Evolutionary conservation across 2,113 vertebrate genomes (phyloP), one percentile per base, ranked within the genome.

Genomic region (Coryphaenoides rupestris): DNA sequence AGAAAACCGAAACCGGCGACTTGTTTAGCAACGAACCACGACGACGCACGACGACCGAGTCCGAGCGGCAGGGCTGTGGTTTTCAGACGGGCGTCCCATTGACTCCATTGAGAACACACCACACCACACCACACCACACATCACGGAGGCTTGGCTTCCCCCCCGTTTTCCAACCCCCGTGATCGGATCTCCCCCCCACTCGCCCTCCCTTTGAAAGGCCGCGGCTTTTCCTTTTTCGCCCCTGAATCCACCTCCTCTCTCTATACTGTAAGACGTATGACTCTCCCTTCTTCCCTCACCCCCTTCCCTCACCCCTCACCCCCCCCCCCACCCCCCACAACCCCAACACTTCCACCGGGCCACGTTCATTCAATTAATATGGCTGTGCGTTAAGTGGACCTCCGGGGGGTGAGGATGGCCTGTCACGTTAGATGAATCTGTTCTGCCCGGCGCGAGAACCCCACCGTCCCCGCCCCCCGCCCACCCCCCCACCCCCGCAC

Each of bases 371-470:
- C 77, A 87, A 83, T 88, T 84, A 86, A 80, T 74, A 68, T 79
- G 68, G 71, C 65, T 76, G 65, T 60, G 76, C 84, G 78, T 79
- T 84, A 87, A 90, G 83, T 85, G 81, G 82, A 76, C 82, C 83
- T 82, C 72, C 59, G 72, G 81, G 84, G 84, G 75, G 87, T 86
- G 84, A 86, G 73, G n/a, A n/a, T n/a, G n/a, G 75, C 79, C 82
- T 85, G 84, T 87, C 86, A 78, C 77, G 86, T 86, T 75, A 79
- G 80, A 85, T 85, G 80, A 79, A 86, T 83, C 79, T 83, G 75
- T 83, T 84, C 79, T n/a, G 78, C 80, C 70, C 59, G n/a, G n/a
- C n/a, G 67, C 63, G 73, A 79, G 70, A 83, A 68, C 54, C n/a
- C n/a, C n/a, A n/a, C n/a, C n/a, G 70, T 68, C 80, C 71, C 70